A percentile compares a stretch with the other conserved stretches of the same genome.
Evolutionary conservation across 2,797 vertebrate genomes (phyloP).

Genomic region (Syndactyla subalaris): DNA sequence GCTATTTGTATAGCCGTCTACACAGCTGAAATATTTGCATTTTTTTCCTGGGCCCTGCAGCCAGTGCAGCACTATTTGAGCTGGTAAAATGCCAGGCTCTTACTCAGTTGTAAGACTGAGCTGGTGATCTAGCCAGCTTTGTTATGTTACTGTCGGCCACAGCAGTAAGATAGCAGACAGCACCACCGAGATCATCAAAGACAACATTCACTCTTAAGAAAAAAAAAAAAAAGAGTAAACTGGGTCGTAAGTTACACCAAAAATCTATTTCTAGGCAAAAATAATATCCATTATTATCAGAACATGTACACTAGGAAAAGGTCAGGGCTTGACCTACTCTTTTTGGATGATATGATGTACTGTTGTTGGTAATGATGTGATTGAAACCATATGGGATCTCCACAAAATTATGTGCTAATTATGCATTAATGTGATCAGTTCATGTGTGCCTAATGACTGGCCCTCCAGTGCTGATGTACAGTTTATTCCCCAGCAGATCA

Average conservation of each 20-base stretch:
- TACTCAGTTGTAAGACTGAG: conserved; percentile 14
- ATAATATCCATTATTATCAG: conserved; percentile 2
- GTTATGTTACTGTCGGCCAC: neutral
- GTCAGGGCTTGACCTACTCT: neutral
- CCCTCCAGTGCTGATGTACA: neutral
- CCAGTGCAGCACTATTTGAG: conserved; percentile 16
- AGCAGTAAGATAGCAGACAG: conserved; percentile 7
- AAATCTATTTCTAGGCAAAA: conserved; percentile 38
- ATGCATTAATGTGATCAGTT: neutral
- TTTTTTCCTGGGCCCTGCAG: conserved; percentile 17
- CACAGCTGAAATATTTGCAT: conserved; percentile 43
- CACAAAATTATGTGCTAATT: conserved; percentile 52
- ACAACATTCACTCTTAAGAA: neutral
- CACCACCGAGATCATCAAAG: neutral
- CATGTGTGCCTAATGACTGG: neutral
- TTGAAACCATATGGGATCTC: conserved; percentile 11
- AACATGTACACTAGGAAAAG: neutral
- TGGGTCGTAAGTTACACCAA: neutral
- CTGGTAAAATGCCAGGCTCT: conserved; percentile 43
- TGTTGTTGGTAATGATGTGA: neutral
- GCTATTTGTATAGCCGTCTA: conserved; percentile 37
- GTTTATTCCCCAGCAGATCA: neutral
- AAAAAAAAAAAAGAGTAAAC: neutral
- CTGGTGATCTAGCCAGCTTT: neutral
- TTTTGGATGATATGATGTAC: neutral